Evolutionary conservation across 2,797 vertebrate genomes (phyloP), one percentile per base, ranked within the genome.

Genomic region (Parauchenoglanis punctatus): DNA sequence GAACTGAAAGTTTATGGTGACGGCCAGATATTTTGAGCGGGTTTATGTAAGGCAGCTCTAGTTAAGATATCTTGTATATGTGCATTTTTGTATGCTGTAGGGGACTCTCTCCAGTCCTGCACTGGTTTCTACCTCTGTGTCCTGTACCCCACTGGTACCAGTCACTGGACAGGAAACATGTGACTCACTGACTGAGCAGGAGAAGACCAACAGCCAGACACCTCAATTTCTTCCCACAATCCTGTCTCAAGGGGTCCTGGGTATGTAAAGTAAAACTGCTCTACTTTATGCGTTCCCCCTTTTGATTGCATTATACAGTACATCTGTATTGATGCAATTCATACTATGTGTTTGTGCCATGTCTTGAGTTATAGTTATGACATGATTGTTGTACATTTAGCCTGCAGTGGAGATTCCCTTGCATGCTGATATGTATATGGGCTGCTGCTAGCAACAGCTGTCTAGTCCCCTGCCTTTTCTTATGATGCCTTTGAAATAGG

Each of bases 201-300:
- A 95, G 92, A 93, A 94, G 92, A 92, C 92, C 85, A 92, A 91
- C 75, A 92, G 92, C 80, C 91, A 94, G 84, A 88, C 91, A 78
- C 91, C 92, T 40, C 91, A 92, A 12, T 94, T 96, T 78, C 93
- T 96, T 89, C 93, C 91, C 89, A 94, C 94, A 72, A 92, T 96
- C 87, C 93, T 96, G 86, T 90, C 94, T 40, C 93, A 95, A 86
- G 94, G 93, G 28, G 93, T 96, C 87, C 93, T 97, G 87, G 93
- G 96, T 97, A 90, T 94, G 96, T 91, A 20, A 67, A 83, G 54
- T 25, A 28, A 40, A 25, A 58, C 35, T 49, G 12, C 23, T 58
- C 4, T 4, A 8, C 0, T 0, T 12, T 35, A 46, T 10, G 7
- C 18, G 25, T 76, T 78, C 11, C 35, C 1, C 1, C 31, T 40